Conservation (phyloP, 2,113 vertebrate genomes). For the Pluvianellus socialis region DNA sequence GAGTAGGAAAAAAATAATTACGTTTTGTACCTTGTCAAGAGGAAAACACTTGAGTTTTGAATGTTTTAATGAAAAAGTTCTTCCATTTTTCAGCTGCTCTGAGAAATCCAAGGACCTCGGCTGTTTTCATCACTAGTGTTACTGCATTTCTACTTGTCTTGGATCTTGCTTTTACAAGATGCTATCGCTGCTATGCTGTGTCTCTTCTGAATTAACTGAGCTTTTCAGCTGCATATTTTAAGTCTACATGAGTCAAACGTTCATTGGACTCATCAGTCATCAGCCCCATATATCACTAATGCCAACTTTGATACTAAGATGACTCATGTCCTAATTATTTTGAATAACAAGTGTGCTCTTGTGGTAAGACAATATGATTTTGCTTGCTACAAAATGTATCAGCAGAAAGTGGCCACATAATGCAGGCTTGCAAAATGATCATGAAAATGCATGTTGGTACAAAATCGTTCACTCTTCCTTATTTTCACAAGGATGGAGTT, state of each 20-base stretch:
- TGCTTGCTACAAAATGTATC: not conserved
- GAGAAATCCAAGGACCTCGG: not conserved
- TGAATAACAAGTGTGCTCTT: slow-evolving; percentile 64
- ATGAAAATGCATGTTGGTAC: not conserved
- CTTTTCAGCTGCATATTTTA: slow-evolving; percentile 60
- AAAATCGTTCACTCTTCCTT: not conserved
- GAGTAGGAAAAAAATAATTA: not conserved
- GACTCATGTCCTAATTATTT: slow-evolving; percentile 65
- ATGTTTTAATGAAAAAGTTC: not conserved
- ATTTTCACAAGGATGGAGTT: not conserved
- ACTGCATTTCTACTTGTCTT: slow-evolving; percentile 54
- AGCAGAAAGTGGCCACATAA: not conserved
- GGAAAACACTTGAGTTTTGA: not conserved
- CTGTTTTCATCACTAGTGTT: slow-evolving; percentile 58
- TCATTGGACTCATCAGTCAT: slow-evolving; percentile 63
- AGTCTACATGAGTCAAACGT: slow-evolving; percentile 53
- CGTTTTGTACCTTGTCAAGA: not conserved
- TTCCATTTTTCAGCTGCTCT: slow-evolving; percentile 17
- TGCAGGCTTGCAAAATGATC: not conserved
- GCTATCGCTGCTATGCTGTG: slow-evolving; percentile 31
- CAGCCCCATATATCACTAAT: slow-evolving; percentile 58
- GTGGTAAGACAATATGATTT: slow-evolving; percentile 48
- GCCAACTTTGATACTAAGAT: slow-evolving; percentile 58
- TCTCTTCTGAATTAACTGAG: slow-evolving; percentile 63
- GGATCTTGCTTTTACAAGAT: slow-evolving; percentile 68